Conservation (phyloP, 2,888 invertebrate species). For the Spialia ferax region DNA sequence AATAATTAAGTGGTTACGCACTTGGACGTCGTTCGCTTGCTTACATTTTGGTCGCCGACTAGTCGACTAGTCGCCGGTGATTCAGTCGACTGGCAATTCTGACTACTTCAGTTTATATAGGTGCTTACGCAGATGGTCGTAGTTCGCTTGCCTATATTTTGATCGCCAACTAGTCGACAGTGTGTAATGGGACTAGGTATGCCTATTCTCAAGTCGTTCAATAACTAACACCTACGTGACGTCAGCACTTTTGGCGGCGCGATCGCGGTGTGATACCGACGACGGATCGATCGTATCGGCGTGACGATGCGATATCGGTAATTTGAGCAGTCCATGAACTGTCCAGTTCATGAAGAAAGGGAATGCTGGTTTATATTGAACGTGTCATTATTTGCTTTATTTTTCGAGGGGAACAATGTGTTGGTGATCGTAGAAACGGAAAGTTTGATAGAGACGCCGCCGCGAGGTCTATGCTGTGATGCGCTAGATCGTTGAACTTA, state of each 20-base stretch:
- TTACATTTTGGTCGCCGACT: too few species aligned
- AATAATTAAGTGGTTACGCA: too few species aligned
- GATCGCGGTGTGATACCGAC: conserved; percentile 83
- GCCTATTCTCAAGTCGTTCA: conserved; percentile 65
- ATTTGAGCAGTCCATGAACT: conserved; percentile 74
- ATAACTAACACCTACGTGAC: conserved; percentile 78
- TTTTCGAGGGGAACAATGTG: conserved; percentile 50
- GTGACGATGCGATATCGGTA: conserved; percentile 78
- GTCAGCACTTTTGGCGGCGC: conserved; percentile 77
- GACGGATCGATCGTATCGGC: conserved; percentile 79
- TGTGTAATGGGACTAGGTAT: conserved; percentile 45
- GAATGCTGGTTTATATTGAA: conserved; percentile 66
- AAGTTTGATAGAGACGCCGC: conserved; percentile 36
- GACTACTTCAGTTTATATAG: too few species aligned
- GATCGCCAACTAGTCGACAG: too few species aligned
- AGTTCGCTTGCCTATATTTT: too few species aligned
- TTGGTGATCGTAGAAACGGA: conserved; percentile 39
- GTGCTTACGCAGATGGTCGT: too few species aligned
- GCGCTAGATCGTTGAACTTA: too few species aligned
- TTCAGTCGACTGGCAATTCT: too few species aligned
- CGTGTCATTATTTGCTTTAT: conserved; percentile 68
- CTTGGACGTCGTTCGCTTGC: too few species aligned
- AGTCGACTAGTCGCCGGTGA: too few species aligned
- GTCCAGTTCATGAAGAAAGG: conserved; percentile 69
- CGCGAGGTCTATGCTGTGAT: too few species aligned